Evolutionary conservation across 2,797 vertebrate species (phyloP).

Genomic region (Zenarchopterus dispar): DNA sequence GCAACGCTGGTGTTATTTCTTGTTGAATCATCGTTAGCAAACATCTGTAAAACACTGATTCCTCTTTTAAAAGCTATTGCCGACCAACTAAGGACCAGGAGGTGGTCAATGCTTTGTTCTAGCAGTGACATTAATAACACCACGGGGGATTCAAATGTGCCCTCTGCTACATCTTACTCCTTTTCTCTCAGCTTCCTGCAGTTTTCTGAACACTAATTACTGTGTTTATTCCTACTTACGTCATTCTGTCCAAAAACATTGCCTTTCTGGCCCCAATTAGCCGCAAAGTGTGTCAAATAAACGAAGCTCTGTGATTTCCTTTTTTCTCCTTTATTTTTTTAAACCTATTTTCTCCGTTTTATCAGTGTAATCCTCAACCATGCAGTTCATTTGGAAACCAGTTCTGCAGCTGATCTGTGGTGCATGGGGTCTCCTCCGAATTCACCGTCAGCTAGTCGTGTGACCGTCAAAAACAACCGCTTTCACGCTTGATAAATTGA

Average conservation of each 20-base stretch:
- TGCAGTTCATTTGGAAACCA: conserved; percentile 6
- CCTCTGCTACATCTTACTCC: conserved; percentile 49
- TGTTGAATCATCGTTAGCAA: conserved; percentile 23
- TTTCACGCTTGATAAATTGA: no score
- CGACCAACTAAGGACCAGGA: conserved; percentile 28
- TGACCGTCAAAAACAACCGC: neutral
- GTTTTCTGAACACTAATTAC: conserved; percentile 78
- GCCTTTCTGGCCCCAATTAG: conserved; percentile 74
- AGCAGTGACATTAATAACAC: conserved; percentile 76
- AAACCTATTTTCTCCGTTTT: neutral
- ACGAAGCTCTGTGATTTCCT: conserved; percentile 11
- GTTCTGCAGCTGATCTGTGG: conserved; percentile 27
- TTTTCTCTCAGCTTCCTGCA: conserved; percentile 56
- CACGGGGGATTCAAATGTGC: conserved; percentile 58
- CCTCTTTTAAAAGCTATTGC: conserved; percentile 34
- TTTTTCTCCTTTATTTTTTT: conserved; percentile 7
- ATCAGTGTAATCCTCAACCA: neutral
- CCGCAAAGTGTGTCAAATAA: conserved; percentile 59
- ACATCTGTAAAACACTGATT: conserved; percentile 11
- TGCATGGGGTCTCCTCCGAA: conserved; percentile 1
- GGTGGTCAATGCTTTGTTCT: conserved; percentile 63
- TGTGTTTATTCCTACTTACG: conserved; percentile 79
- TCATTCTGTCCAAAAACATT: conserved; percentile 79
- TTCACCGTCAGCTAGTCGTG: neutral
- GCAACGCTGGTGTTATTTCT: neutral